phyloP scores from a whole-genome alignment of 2,888 invertebrate genomes.

The Microplitis manilae region DNA sequence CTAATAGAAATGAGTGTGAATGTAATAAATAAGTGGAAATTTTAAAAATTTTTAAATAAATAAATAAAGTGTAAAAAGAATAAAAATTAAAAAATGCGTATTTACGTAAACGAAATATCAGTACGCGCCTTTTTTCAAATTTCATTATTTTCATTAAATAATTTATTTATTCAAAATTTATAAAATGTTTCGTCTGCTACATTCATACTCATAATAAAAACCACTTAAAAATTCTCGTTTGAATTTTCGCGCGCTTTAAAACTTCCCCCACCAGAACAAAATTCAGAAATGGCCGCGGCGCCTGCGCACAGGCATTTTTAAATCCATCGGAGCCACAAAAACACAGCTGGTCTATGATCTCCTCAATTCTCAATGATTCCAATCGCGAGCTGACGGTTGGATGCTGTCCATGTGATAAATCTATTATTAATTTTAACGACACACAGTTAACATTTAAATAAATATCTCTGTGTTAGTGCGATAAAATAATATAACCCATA shows the following conservation, averaged over 20 bases:
- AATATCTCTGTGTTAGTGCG: conserved; percentile 20
- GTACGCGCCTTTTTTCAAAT: too few species aligned
- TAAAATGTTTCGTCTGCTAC: too few species aligned
- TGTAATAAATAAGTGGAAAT: too few species aligned
- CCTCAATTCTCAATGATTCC: conserved; percentile 32
- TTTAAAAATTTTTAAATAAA: too few species aligned
- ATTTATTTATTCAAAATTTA: too few species aligned
- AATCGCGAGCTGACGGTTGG: conserved; percentile 60
- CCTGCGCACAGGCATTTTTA: conserved; percentile 55
- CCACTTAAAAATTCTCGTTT: background rate
- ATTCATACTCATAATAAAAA: too few species aligned
- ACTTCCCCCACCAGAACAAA: background rate
- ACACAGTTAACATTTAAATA: background rate
- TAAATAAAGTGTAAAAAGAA: too few species aligned
- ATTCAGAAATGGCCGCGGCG: conserved; percentile 42
- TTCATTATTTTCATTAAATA: too few species aligned
- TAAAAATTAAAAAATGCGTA: too few species aligned
- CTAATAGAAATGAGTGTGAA: too few species aligned
- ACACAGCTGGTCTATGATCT: conserved; percentile 64
- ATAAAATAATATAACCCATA: conserved; percentile 48
- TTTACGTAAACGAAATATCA: too few species aligned
- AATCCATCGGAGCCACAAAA: conserved; percentile 54
- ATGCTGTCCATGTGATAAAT: conserved; percentile 42
- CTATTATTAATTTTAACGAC: background rate
- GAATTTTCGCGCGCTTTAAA: conserved; percentile 9